Base-by-base conservation (phyloP, 2,888 invertebrate species). In the Thereva nobilitata region DNA sequence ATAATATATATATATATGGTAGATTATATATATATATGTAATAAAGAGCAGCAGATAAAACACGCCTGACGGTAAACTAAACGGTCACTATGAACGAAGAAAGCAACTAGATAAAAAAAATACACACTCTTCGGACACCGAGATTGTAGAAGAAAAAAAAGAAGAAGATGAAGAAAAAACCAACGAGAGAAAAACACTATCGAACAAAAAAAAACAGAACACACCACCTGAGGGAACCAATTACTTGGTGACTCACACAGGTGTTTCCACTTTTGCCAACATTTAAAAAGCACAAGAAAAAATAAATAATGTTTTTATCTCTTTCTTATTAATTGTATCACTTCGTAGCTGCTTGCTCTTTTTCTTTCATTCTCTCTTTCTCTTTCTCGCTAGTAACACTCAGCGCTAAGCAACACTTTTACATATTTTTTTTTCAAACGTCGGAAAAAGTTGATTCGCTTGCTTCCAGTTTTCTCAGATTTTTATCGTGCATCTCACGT, bases 181-280 rank as follows among this genome's bases (percentile, higher is more conserved):
- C 23, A 23, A 23, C 23, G 23, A 23, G 23, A 23, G 23, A 23
- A 23, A 23, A 23, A 23, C 23, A 23, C 23, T 23, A 23, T 23
- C 23, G 23, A 2, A 23, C 23, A 59, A 59, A 45, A 59, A 59
- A 35, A 59, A 40, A 37, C 47, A 61, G 50, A 50, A 49, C 40
- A 61, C 8, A 49, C 40, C 61, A 61, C 61, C 50, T 61, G 61
- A 61, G 61, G 40, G 50, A n/a, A 61, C 40, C 38, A 50, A 61
- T 50, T 50, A 61, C 50, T 12, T 45, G 50, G 40, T 64, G 64
- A 64, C 55, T 64, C 64, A 64, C 55, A 64, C 64, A 64, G 64
- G 64, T 64, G 64, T 55, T 54, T 54, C 64, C 55, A 64, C 64
- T 64, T 64, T 54, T 55, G 64, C 64, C 64, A 64, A 64, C 54